These are phyloP conservation scores for Gobius niger DNA, from an alignment of 2,113 vertebrate species.

Conservation along the genomic window DNA sequence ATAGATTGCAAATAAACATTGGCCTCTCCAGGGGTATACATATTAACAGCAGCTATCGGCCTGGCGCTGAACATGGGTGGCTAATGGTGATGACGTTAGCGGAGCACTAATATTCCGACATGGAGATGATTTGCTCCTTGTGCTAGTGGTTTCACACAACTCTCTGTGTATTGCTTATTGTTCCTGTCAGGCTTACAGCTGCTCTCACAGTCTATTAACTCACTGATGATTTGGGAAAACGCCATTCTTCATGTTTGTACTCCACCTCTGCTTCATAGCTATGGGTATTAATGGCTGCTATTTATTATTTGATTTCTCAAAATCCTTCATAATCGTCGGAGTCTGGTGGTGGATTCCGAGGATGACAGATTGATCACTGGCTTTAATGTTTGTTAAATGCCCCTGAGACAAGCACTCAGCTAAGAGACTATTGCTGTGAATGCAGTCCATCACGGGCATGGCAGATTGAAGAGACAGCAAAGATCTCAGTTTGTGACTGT, in stretches of 20 bases:
- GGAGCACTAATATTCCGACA: constrained; percentile 35
- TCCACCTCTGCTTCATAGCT: constrained; percentile 15
- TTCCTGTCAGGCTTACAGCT: constrained; percentile 51
- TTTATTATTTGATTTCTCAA: constrained; percentile 22
- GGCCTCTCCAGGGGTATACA: background rate
- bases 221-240: constrained; percentile 24
- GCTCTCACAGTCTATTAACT: constrained; percentile 46
- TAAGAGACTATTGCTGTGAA: constrained; percentile 4
- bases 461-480: constrained; percentile 14
- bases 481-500: constrained; percentile 3
- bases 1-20: background rate
- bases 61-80: constrained; percentile 13
- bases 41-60: background rate
- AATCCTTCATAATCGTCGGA: background rate
- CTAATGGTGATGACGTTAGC: constrained; percentile 27
- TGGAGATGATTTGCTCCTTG: constrained; percentile 35
- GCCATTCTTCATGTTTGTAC: constrained; percentile 25
- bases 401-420: background rate
- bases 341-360: constrained; percentile 9
- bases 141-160: constrained; percentile 29
- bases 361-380: constrained; percentile 11
- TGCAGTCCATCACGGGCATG: constrained; percentile 6
- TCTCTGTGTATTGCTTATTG: constrained; percentile 33
- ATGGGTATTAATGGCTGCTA: constrained; percentile 6
- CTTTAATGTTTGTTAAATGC: constrained; percentile 14